Evolutionary conservation across 2,797 vertebrate genomes (phyloP), one percentile per base, ranked within the genome.

Genomic region (Macroramphosus scolopax): DNA sequence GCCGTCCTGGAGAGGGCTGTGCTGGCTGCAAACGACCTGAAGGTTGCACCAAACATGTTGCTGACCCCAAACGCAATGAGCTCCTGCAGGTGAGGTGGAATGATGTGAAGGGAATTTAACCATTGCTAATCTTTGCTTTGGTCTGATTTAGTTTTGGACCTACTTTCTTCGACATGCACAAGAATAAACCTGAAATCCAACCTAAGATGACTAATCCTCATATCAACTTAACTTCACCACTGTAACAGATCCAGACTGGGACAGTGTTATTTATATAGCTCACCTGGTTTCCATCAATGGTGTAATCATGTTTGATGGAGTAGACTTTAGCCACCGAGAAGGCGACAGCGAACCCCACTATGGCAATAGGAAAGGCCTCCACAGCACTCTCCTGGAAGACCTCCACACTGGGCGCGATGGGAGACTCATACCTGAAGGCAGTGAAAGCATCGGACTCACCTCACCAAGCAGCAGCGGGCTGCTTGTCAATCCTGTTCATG

Each of bases 261-360:
- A n/a, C n/a, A n/a, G n/a, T n/a, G n/a, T n/a, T n/a, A n/a, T n/a
- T n/a, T n/a, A n/a, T n/a, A n/a, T n/a, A n/a, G n/a, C 72, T 57
- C 67, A 95, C 96, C 92, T 98, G 95, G 63, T 96, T 98, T 53
- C 91, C 91, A 15, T 97, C 90, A 10, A 99, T 80, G 1, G 86
- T 67, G 65, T 98, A 98, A 67, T 98, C 95, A 0, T 98, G 89
- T 72, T 98, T 98, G 29, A 94, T 79, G 17, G 96, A 90, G 57
- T 97, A 98, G 26, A 97, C 92, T 25, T 95, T 97, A 26, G 94
- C 94, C 24, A 98, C 95, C 0, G 96, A 96, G 75, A 93, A 98
- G 9, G 92, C 94, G 17, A 98, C 90, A 1, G 92, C 92, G 55
- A 99, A 99, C 6, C 89, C 96, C 20, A 99, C 94, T 0, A 98